phyloP scores from a whole-genome alignment of 2,888 invertebrate species.

The Caradrina kadenii region DNA sequence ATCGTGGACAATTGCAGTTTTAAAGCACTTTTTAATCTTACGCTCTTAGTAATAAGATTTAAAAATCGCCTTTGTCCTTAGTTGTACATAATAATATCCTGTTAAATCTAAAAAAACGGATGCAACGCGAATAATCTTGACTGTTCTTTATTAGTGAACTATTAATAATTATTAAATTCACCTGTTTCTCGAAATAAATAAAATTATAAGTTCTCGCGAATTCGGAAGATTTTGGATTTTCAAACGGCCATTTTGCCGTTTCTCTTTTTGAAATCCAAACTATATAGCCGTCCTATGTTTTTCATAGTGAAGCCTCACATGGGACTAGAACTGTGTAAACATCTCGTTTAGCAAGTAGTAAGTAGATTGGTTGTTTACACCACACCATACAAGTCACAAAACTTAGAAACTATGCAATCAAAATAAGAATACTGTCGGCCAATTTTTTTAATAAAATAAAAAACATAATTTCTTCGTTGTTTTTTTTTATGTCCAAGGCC shows the following conservation, averaged over 20 bases:
- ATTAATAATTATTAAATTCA: background rate
- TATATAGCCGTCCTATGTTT: background rate
- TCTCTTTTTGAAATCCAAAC: background rate
- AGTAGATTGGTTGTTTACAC: background rate
- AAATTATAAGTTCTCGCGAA: background rate
- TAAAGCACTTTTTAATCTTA: no score
- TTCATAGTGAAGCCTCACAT: background rate
- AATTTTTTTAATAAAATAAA: background rate
- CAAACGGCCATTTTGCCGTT: background rate
- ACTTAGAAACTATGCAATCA: background rate
- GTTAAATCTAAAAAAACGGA: no score
- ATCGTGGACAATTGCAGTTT: no score
- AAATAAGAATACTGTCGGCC: background rate
- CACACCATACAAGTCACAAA: background rate
- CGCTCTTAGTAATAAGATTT: no score
- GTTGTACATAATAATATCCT: background rate
- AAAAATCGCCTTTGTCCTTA: background rate
- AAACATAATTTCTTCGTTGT: background rate
- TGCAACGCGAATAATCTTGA: no score
- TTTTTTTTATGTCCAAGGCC: background rate
- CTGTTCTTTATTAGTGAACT: no score
- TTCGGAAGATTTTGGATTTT: background rate
- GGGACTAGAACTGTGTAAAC: conserved; percentile 9
- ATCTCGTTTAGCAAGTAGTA: background rate
- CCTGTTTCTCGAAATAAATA: background rate